Evolutionary conservation across 2,113 vertebrate genomes (phyloP).

Genomic region (Notarius quadriscutis): DNA sequence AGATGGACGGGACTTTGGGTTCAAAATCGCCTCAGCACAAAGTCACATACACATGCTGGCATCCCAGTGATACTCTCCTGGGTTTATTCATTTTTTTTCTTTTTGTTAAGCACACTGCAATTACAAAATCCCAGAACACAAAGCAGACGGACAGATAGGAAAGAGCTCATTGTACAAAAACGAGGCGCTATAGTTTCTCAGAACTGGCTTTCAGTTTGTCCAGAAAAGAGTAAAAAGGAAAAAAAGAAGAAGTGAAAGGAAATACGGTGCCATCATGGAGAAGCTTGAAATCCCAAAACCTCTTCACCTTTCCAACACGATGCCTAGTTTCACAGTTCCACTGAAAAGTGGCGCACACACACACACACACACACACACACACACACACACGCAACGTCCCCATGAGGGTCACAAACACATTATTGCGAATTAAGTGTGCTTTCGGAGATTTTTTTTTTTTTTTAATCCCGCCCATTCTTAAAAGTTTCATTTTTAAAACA

Average conservation of each 20-base stretch:
- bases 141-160: slow-evolving; percentile 56
- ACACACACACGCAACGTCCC: slow-evolving; percentile 53
- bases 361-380: slow-evolving; percentile 41
- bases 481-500: slow-evolving; percentile 65
- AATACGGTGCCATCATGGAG: slow-evolving; percentile 37
- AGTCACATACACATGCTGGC: slow-evolving; percentile 60
- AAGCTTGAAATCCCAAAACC: slow-evolving; percentile 51
- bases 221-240: slow-evolving; percentile 30
- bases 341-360: slow-evolving; percentile 39
- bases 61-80: slow-evolving; percentile 47
- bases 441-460: slow-evolving; percentile 62
- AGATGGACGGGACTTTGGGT: slow-evolving; percentile 56
- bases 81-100: slow-evolving; percentile 27
- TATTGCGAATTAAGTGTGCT: slow-evolving; percentile 85
- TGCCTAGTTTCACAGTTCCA: slow-evolving; percentile 36
- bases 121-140: slow-evolving; percentile 52
- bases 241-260: not conserved
- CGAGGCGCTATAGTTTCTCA: slow-evolving; percentile 2
- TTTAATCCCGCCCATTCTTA: slow-evolving; percentile 51
- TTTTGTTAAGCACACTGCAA: slow-evolving; percentile 53
- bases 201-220: slow-evolving; percentile 47
- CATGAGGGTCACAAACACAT: slow-evolving; percentile 72
- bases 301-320: slow-evolving; percentile 40
- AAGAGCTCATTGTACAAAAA: slow-evolving; percentile 49
- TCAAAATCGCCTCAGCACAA: slow-evolving; percentile 60